phyloP scores from a whole-genome alignment of 1,140 invertebrate genomes.

The Nephila pilipes region DNA sequence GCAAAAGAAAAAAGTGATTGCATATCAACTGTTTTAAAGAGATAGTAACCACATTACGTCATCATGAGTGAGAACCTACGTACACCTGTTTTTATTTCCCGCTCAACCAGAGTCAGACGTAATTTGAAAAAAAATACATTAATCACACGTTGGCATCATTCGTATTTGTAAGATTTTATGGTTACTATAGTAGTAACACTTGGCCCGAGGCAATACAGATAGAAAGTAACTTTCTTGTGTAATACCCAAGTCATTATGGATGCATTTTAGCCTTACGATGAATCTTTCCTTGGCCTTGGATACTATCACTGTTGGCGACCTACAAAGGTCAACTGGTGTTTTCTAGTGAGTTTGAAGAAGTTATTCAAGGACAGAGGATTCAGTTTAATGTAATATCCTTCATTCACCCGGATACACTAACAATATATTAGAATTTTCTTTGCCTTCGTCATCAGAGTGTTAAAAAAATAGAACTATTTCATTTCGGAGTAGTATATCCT shows the following conservation, averaged over 20 bases:
- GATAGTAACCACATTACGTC: background rate
- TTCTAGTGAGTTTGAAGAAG: background rate
- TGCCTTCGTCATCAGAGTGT: no score
- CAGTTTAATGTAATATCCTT: background rate
- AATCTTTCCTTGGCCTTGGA: background rate
- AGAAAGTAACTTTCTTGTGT: background rate
- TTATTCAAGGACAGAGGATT: background rate
- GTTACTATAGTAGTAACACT: slow-evolving; percentile 24
- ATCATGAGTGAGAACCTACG: background rate
- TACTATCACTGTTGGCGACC: background rate
- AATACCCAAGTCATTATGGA: background rate
- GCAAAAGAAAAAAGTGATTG: background rate
- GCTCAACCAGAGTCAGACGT: background rate
- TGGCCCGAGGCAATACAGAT: background rate
- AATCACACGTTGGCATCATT: background rate
- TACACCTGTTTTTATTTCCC: background rate
- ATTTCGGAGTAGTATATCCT: no score
- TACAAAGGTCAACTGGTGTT: slow-evolving; percentile 22
- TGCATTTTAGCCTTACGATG: background rate
- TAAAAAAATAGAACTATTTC: no score
- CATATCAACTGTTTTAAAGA: background rate
- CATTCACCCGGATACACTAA: background rate
- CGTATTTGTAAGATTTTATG: background rate
- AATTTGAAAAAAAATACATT: background rate
- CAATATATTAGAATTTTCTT: background rate